Percentiles rank a stretch among this genome's conserved stretches.
These are phyloP conservation scores for Ciconia stormi DNA, from an alignment of 2,113 vertebrate species.

Conservation along the genomic window DNA sequence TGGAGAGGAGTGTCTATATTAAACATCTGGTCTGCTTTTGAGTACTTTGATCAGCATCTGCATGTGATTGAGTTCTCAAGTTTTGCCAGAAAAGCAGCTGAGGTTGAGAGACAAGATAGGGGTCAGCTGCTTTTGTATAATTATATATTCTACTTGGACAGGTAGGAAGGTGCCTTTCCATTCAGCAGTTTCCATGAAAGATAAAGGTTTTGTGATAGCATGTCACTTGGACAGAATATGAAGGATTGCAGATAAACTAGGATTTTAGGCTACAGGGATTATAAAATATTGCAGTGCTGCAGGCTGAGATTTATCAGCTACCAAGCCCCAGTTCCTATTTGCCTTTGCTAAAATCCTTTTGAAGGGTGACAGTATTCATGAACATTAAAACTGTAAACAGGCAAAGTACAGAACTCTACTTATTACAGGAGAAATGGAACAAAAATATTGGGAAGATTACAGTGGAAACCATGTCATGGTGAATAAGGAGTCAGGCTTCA, in stretches of 20 bases:
- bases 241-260: neutral
- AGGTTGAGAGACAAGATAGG: neutral
- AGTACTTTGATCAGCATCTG: neutral
- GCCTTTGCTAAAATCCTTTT: constrained; percentile 7
- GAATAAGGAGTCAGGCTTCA: neutral
- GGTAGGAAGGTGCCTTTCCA: neutral
- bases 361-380: neutral
- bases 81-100: neutral
- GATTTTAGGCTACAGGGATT: neutral
- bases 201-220: neutral
- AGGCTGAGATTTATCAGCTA: neutral
- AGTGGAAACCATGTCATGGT: neutral
- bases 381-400: neutral
- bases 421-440: neutral
- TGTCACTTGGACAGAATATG: neutral
- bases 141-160: neutral
- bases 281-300: neutral
- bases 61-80: neutral
- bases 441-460: neutral
- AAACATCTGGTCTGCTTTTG: neutral
- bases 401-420: neutral
- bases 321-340: neutral
- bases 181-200: neutral
- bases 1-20: neutral
- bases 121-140: neutral